phyloP scores from a whole-genome alignment of 2,113 vertebrate genomes.

The Herpetotheres cachinnans region DNA sequence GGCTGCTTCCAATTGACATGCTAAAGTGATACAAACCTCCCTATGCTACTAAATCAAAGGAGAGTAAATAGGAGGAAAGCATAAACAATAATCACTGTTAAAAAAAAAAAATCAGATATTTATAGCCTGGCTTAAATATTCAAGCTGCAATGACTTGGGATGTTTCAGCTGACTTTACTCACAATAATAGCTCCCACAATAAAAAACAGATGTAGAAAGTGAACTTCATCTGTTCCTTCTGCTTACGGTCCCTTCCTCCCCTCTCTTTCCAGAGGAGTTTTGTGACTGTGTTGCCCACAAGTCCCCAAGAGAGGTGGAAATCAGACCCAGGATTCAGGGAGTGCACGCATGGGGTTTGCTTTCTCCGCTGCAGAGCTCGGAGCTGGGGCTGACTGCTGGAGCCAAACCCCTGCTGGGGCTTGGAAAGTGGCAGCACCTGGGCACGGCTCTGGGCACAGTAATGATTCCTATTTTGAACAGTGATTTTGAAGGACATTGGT shows the following conservation, averaged over 20 bases:
- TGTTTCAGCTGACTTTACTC: conserved; percentile 62
- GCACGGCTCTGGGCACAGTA: neutral
- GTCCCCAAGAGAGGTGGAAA: neutral
- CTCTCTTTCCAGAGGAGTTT: neutral
- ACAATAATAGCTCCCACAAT: conserved; percentile 61
- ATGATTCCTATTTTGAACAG: neutral
- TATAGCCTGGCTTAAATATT: conserved; percentile 59
- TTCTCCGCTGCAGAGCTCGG: neutral
- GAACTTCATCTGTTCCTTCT: conserved; percentile 53
- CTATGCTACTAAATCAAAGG: conserved; percentile 37
- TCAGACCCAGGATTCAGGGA: neutral
- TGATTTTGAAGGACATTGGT: neutral
- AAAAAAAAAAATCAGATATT: conserved; percentile 20
- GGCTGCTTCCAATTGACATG: neutral
- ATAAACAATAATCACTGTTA: conserved; percentile 58
- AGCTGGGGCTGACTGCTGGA: neutral
- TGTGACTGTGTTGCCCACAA: neutral
- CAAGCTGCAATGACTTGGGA: conserved; percentile 44
- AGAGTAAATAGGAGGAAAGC: conserved; percentile 45
- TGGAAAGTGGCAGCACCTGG: accelerated
- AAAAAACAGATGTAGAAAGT: conserved; percentile 68
- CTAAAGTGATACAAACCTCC: conserved; percentile 17
- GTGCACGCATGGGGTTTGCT: accelerated
- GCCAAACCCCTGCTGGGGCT: neutral
- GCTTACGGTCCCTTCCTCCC: neutral